A percentile compares a stretch with the other conserved stretches of the same genome.
These are phyloP conservation scores for Gymnobelideus leadbeateri DNA, from an alignment of 2,113 vertebrate genomes.

Conservation along the genomic window DNA sequence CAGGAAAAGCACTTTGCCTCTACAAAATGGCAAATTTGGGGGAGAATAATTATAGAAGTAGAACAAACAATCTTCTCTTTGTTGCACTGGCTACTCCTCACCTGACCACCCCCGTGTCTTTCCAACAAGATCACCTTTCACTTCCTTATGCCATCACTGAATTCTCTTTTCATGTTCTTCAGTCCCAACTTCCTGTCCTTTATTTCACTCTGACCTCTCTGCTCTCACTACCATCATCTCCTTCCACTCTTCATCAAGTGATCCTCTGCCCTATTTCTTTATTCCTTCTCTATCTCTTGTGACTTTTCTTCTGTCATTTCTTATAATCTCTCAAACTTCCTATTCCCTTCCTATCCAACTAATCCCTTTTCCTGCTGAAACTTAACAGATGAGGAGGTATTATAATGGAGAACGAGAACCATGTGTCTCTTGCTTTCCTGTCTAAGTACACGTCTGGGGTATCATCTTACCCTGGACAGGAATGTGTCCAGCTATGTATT, in stretches of 20 bases:
- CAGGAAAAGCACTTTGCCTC: not conserved
- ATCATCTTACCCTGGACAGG: not conserved
- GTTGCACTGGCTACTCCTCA: not conserved
- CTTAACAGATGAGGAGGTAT: conserved; percentile 35
- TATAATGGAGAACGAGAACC: conserved; percentile 12
- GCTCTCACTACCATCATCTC: not conserved
- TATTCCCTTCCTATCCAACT: conserved; percentile 24
- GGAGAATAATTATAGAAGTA: conserved; percentile 14
- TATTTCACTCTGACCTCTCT: conserved; percentile 11
- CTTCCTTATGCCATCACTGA: conserved; percentile 12
- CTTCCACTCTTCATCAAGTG: conserved; percentile 10
- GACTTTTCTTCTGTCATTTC: conserved; percentile 22
- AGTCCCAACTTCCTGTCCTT: conserved; percentile 28
- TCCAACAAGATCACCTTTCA: not conserved
- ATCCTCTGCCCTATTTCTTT: conserved; percentile 10
- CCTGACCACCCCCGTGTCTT: not conserved
- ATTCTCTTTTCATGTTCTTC: conserved; percentile 18
- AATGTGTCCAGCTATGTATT: not conserved
- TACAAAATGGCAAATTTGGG: not conserved
- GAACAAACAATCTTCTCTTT: conserved; percentile 18
- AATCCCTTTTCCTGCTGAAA: not conserved
- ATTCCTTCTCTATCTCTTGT: conserved; percentile 35
- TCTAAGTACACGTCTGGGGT: not conserved
- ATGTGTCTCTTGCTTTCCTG: conserved; percentile 48
- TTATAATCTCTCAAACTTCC: conserved; percentile 35